A percentile compares a stretch with the other conserved stretches of the same genome.
Conservation (phyloP, 2,113 vertebrate species). For the Lepisosteus osseus region DNA sequence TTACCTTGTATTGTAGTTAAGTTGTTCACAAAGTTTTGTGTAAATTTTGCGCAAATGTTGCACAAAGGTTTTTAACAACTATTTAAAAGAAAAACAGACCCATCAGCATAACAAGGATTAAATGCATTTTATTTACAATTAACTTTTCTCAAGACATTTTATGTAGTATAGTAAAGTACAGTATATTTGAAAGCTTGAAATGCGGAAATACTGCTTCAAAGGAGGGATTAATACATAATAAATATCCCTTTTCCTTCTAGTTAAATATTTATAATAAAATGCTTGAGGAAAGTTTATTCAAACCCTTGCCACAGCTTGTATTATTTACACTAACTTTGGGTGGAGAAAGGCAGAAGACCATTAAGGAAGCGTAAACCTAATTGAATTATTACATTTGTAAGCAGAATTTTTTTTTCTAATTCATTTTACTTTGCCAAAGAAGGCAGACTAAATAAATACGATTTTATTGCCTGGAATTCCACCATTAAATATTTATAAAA, state of each 20-base stretch:
- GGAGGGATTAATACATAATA: constrained; percentile 6
- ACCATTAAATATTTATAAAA: constrained; percentile 27
- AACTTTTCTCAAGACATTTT: not conserved
- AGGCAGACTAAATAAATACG: constrained; percentile 13
- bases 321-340: constrained; percentile 3
- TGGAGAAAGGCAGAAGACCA: not conserved
- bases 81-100: no score
- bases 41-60: no score
- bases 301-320: constrained; percentile 4
- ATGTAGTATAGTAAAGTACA: not conserved
- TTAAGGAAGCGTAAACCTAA: constrained; percentile 12
- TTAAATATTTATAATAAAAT: constrained; percentile 19
- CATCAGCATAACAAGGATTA: not conserved
- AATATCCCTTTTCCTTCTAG: not conserved
- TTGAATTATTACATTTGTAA: constrained; percentile 20
- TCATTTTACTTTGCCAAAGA: constrained; percentile 15
- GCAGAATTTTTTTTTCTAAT: constrained; percentile 21
- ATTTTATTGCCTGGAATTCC: constrained; percentile 26
- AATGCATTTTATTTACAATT: not conserved
- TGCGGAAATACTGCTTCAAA: constrained; percentile 3
- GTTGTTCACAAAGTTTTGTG: no score
- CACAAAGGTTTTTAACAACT: no score
- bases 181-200: constrained; percentile 6
- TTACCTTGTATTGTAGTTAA: no score
- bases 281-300: not conserved